These are phyloP conservation scores for Bos indicus DNA, from an alignment of 2,113 vertebrate species.

Conservation along the genomic window DNA sequence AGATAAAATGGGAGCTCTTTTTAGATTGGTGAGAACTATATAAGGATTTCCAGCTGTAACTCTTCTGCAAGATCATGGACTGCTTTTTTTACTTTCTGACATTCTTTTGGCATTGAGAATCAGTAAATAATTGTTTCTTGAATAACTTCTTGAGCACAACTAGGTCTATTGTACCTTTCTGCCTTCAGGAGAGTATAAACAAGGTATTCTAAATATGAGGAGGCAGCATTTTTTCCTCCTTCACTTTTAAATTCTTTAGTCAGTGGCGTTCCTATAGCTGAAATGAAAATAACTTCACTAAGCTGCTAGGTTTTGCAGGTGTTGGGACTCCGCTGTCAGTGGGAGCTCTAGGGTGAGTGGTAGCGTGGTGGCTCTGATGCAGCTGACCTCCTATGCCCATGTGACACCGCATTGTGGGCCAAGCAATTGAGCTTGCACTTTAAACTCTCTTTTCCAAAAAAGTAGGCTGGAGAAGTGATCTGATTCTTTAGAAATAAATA, in stretches of 20 bases:
- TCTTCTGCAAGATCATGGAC: constrained; percentile 38
- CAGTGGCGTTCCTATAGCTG: background rate
- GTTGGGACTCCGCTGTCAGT: background rate
- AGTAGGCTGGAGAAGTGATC: background rate
- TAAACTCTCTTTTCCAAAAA: background rate
- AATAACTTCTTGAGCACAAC: background rate
- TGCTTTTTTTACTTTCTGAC: background rate
- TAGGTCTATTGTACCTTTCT: background rate
- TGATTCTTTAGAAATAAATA: background rate
- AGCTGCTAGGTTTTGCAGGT: background rate
- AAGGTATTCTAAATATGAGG: background rate
- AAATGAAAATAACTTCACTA: background rate
- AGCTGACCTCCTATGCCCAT: background rate
- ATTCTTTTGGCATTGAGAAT: background rate
- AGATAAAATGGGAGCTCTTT: constrained; percentile 60
- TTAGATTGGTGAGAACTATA: constrained; percentile 29
- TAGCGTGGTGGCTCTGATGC: rapidly evolving
- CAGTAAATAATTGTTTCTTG: constrained; percentile 19
- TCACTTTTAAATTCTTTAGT: background rate
- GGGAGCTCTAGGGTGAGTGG: background rate
- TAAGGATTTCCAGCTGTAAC: constrained; percentile 8
- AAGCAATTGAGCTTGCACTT: rapidly evolving
- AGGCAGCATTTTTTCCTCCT: background rate
- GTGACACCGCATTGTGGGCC: rapidly evolving
- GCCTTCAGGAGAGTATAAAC: background rate